Conservation (phyloP, 2,888 invertebrate species). For the Diaphora mendica region DNA sequence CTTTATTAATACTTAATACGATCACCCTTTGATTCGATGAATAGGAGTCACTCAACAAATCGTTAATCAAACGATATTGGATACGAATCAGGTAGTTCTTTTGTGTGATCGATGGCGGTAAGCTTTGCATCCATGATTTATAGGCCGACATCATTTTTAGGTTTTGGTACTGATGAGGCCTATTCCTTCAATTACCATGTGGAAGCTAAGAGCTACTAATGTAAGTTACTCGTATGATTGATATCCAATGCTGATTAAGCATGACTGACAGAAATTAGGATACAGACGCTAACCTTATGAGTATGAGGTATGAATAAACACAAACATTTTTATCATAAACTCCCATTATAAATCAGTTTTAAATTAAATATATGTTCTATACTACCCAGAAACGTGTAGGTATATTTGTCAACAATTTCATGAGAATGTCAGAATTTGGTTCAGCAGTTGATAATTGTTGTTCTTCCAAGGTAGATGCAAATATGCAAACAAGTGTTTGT, state of each 20-base stretch:
- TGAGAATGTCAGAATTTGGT: not conserved
- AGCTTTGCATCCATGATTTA: constrained; percentile 78
- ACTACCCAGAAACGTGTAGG: not conserved
- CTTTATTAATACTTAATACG: constrained; percentile 83
- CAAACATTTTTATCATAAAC: not conserved
- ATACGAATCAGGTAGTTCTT: constrained; percentile 83
- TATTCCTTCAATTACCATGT: constrained; percentile 59
- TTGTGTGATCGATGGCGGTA: constrained; percentile 79
- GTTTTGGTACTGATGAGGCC: constrained; percentile 68
- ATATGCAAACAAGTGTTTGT: no score
- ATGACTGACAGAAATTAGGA: constrained; percentile 44
- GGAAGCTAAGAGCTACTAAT: constrained; percentile 63
- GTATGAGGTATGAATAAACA: not conserved
- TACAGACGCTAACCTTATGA: not conserved
- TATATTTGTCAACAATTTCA: not conserved
- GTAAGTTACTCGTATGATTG: constrained; percentile 55
- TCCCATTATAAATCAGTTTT: not conserved
- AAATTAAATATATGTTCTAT: not conserved
- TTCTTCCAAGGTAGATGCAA: not conserved
- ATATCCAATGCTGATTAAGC: constrained; percentile 23
- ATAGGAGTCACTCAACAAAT: constrained; percentile 85
- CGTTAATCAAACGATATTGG: constrained; percentile 85
- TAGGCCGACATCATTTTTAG: constrained; percentile 73
- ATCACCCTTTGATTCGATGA: constrained; percentile 82
- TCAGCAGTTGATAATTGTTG: not conserved